Base-by-base conservation (phyloP, 2,113 vertebrate species). In the Scolopax mira region DNA sequence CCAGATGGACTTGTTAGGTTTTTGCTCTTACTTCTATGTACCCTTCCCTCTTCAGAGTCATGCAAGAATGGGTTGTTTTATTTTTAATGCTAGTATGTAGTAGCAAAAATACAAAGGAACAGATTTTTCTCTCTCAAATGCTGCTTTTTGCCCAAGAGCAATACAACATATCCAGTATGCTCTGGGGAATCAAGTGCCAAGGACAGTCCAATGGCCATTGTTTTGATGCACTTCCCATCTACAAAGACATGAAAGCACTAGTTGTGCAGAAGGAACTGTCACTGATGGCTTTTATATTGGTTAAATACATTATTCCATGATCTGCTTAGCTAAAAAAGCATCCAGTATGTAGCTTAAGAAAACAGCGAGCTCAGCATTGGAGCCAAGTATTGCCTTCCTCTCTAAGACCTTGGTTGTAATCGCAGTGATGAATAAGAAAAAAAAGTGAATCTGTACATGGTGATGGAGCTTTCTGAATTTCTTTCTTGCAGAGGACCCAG, bases 401-500 rank as follows among this genome's bases (percentile, higher is more conserved):
- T 60, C 30, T 64, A 18, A 60, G 25, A 49, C 75, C 65, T 80
- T 4, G 11, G 28, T 41, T 91, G 41, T 70, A 72, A 89, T 78
- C 62, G 17, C 30, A 82, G 33, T 30, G n/a, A 41, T 67, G 64
- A 83, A 23, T 49, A 55, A 55, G n/a, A 7, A 31, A 11, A 79
- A 54, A 37, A 75, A 51, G 14, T 46, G 12, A 49, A 85, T 39
- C 51, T 62, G 58, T n/a, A 79, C 9, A 16, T 65, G 41, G 18
- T 97, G 48, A 94, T 3, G 1, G 48, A 4, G 13, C n/a, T 96
- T 80, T 89, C 73, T 74, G 42, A 69, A 71, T 89, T 77, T 69
- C 6, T 96, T 78, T 90, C 82, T 96, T 87, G 13, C 66, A 98
- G 98, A 92, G 94, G 41, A 96, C 97, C 13, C 96, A 96, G 72